These are phyloP conservation scores for Myotis findleyi DNA, from an alignment of 2,797 vertebrate genomes.

Conservation along the genomic window DNA sequence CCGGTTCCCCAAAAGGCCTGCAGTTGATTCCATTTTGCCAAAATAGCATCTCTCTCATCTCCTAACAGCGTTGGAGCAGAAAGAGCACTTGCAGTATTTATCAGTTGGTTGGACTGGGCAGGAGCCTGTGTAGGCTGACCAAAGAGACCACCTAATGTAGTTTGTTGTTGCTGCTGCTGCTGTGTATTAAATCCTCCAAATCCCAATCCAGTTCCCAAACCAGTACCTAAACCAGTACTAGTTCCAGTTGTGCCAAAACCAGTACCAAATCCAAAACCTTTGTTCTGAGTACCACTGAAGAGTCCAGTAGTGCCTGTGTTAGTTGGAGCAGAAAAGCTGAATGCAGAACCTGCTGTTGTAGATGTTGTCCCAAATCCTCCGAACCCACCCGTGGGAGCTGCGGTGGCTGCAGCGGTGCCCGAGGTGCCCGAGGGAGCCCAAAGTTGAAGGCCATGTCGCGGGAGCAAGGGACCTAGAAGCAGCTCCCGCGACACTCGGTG, in stretches of 20 bases:
- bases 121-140: conserved; percentile 91
- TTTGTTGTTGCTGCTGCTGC: too few relatives aligned
- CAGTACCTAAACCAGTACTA: too few relatives aligned
- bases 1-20: conserved; percentile 99
- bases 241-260: too few relatives aligned
- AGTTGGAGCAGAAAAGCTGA: too few relatives aligned
- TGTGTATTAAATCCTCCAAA: too few relatives aligned
- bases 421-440: conserved; percentile 86
- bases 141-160: conserved; percentile 91
- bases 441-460: conserved; percentile 96
- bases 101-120: conserved; percentile 94
- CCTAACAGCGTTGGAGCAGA: conserved; percentile 96
- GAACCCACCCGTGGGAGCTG: conserved; percentile 86
- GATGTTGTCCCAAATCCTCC: too few relatives aligned
- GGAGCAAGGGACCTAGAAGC: neutral
- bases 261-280: too few relatives aligned
- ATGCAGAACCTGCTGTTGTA: too few relatives aligned
- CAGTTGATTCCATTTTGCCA: conserved; percentile 99
- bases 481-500: neutral
- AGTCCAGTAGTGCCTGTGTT: too few relatives aligned
- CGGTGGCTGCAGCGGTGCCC: conserved; percentile 84
- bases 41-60: conserved; percentile 96
- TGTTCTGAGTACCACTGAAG: too few relatives aligned
- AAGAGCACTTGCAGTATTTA: conserved; percentile 96
- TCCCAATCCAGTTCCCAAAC: too few relatives aligned